Evolutionary conservation across 2,113 vertebrate species (phyloP), one percentile per base, ranked within the genome.

Genomic region (Hoplias malabaricus): DNA sequence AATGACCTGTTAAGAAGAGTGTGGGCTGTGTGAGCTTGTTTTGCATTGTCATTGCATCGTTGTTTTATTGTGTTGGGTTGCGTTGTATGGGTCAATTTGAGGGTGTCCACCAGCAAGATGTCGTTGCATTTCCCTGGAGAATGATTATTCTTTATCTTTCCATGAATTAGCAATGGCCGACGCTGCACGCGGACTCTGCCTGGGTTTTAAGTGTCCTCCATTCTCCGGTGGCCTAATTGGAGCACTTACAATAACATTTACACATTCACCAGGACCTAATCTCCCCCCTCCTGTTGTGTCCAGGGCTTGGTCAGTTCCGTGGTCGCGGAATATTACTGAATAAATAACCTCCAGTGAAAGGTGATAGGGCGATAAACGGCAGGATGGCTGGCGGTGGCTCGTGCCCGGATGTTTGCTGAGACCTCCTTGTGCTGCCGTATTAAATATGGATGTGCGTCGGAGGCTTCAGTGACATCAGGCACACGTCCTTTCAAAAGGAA

Each of bases 371-470:
- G 67, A 2, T 80, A 77, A 75, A 59, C 72, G 14, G 56, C 59
- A 53, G 9, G 21, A 68, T 14, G 73, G 68, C 48, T 62, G 16
- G 77, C 73, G 36, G 67, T 19, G 69, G 61, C 57, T 46, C 46
- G 63, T 21, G 27, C 79, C 31, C 59, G 61, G 56, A 50, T 34
- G 80, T 81, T 67, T 76, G n/a, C 19, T 23, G 72, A 40, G 48
- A 65, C 34, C 86, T 85, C n/a, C 85, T 85, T 87, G 87, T 66
- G 61, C 80, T 66, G 14, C 79, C 85, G 78, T 90, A n/a, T 92
- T 90, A 93, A 92, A 93, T 90, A 92, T 92, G 87, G 84, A 92
- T 93, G 89, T 88, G 90, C 90, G 80, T 91, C 88, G 13, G 40
- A 38, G 72, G 87, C 90, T 90, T 92, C 89, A 40, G 83, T 93